Base-by-base conservation (phyloP, 2,113 vertebrate genomes). In the Oreochromis aureus region DNA sequence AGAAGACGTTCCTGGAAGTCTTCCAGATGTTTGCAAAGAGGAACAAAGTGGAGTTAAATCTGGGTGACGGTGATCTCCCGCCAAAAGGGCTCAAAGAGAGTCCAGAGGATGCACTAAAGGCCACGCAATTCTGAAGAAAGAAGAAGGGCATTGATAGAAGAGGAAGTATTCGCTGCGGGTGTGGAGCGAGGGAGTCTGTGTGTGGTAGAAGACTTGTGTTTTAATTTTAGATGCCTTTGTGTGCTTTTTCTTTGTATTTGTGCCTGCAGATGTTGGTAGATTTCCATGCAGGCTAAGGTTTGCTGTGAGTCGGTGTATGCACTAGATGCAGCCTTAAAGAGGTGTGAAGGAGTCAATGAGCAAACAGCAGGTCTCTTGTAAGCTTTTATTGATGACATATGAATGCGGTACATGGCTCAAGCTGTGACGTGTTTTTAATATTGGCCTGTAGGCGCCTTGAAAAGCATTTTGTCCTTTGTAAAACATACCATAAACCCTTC, bases 1-100 rank as follows among this genome's bases (percentile, higher is more conserved):
- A 92, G 83, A 98, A 97, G 94, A 98, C 98, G 0, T 98, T 99
- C 88, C 89, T 98, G 86, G 98, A 99, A 92, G 97, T 99, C 95
- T 97, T 97, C 86, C 96, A 94, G 92, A 96, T 97, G 88, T 98
- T 99, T 61, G 94, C 96, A 80, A 96, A 96, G 92, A 98, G 94
- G 94, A 99, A 99, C 92, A 97, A 95, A 86, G 91, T 92, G 22
- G 95, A 96, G 89, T 92, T 96, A 86, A 90, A 93, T 84, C 73
- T 94, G 53, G 91, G 91, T 7, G 59, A 90, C 1, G 87, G 90
- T 2, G 80, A 91, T 30, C 8, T 82, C 2, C 88, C 90, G 1
- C 78, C 82, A n/a, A 94, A 92, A 86, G 87, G 24, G 4, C 76
- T 22, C 59, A 90, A 86, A 91, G 85, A 86, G 44, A 53, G 53